Evolutionary conservation across 2,888 invertebrate species (phyloP), one percentile per base, ranked within the genome.

Genomic region (Chloromyia formosa): DNA sequence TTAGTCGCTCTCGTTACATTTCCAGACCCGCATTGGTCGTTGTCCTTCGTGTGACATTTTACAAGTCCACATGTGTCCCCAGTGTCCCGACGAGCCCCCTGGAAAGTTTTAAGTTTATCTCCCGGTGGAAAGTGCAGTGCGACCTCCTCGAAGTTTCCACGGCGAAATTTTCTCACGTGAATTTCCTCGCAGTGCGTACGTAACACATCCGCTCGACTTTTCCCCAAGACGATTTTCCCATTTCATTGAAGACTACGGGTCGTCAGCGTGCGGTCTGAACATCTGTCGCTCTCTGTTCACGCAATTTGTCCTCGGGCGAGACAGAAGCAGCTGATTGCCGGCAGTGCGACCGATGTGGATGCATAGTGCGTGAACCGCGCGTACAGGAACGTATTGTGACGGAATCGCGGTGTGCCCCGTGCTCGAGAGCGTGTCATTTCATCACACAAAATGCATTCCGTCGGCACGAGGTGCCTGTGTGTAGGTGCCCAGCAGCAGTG

Each of bases 241-340:
- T 16, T 71, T 58, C 68, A 69, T 69, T 69, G 27, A 69, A 69
- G 16, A 49, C 49, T 16, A 35, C 66, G 22, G 27, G 9, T 12
- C 9, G 40, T 20, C 20, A 23, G 56, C 23, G 54, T 16, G 18
- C 54, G 64, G 42, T 35, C 7, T 35, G 2, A 35, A 14, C 54
- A 69, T 69, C 69, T 56, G 69, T 66, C 49, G 66, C 22, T 66
- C 66, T 49, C 49, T 66, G 45, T 66, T 66, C 49, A 22, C 66
- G 22, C 49, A 23, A 5, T 18, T 22, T 20, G 49, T 12, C 22
- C 7, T 7, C 53, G 66, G 20, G 22, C n/a, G 14, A 45, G 14
- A 49, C 22, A 20, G 66, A 20, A 14, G 3, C 1, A 9, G 20
- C 23, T 45, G 7, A 66, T 45, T 49, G 49, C 20, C n/a, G 49